Evolutionary conservation across 2,113 vertebrate species (phyloP).

Genomic region (human (Homo sapiens)): DNA sequence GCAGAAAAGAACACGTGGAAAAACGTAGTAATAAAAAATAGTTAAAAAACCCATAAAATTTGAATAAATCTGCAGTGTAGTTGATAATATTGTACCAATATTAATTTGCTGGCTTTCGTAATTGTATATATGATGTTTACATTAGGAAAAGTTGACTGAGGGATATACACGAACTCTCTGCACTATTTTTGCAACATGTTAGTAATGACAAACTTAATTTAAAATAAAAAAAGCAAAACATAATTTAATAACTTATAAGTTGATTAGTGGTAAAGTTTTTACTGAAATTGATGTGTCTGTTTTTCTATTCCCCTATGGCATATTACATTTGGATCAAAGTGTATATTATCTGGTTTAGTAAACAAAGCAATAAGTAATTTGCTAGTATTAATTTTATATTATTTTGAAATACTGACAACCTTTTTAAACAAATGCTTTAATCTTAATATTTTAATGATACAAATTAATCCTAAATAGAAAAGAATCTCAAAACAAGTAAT

Average conservation of each 20-base stretch:
- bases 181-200: background rate
- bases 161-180: background rate
- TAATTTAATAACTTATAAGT: background rate
- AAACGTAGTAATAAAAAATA: background rate
- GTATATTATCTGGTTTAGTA: background rate
- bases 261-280: background rate
- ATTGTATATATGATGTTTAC: background rate
- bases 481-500: background rate
- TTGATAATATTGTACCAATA: background rate
- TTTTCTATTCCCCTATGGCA: background rate
- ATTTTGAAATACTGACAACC: background rate
- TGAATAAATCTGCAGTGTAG: background rate
- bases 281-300: background rate
- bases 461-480: background rate
- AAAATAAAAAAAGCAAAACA: background rate
- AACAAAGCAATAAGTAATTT: background rate
- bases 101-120: background rate
- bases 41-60: background rate
- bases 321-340: background rate
- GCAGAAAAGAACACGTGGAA: background rate
- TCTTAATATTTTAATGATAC: background rate
- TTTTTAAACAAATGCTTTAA: background rate
- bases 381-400: background rate
- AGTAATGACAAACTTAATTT: background rate
- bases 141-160: background rate